Evolutionary conservation across 2,888 invertebrate species (phyloP).

Genomic region (Lasioglossum calceatum): DNA sequence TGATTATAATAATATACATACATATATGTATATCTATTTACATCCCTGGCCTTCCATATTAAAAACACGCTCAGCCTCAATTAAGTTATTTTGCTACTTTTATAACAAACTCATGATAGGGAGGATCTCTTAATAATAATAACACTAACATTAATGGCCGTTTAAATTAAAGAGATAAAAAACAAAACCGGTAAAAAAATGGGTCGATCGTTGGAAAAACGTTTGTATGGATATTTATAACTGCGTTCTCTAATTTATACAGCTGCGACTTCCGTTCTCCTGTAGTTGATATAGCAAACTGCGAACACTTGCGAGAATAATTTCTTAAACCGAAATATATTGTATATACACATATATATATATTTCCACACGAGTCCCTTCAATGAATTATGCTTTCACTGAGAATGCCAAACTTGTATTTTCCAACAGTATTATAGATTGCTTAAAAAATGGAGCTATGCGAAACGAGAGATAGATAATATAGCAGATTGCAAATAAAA

Average conservation of each 20-base stretch:
- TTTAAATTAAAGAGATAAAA: constrained; percentile 36
- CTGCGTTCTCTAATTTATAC: constrained; percentile 7
- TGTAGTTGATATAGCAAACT: not conserved
- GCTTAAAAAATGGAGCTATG: constrained; percentile 11
- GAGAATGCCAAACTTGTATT: constrained; percentile 16
- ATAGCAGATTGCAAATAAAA: constrained; percentile 40
- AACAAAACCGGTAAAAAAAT: constrained; percentile 1
- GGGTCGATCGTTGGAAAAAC: constrained; percentile 34
- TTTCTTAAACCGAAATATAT: constrained; percentile 10
- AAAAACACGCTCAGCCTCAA: constrained; percentile 79
- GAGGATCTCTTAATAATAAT: constrained; percentile 47
- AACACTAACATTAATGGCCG: constrained; percentile 47
- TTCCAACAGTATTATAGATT: constrained; percentile 46
- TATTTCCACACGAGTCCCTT: not conserved
- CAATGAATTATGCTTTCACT: constrained; percentile 16
- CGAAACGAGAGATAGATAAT: constrained; percentile 27
- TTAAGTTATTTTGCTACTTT: constrained; percentile 84
- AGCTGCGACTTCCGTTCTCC: not conserved
- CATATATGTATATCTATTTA: constrained; percentile 53
- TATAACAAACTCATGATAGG: constrained; percentile 74
- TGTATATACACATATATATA: not conserved
- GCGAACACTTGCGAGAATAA: not conserved
- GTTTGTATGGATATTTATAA: constrained; percentile 24
- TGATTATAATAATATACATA: constrained; percentile 20
- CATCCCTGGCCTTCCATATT: constrained; percentile 74